These are phyloP conservation scores for Carpatolechia fugitivella DNA, from an alignment of 2,888 invertebrate genomes.

Conservation along the genomic window DNA sequence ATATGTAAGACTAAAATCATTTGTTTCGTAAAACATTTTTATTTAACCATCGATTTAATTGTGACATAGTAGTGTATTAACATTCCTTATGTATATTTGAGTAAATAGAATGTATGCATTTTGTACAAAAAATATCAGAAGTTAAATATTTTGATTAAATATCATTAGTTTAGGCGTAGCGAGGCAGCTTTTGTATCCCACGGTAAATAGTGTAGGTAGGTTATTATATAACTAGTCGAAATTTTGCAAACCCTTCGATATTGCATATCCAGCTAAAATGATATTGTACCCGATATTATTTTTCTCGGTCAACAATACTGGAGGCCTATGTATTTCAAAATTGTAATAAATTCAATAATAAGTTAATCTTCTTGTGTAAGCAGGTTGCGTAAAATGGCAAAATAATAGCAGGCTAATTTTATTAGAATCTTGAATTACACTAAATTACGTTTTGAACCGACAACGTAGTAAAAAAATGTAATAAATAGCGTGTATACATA, in stretches of 20 bases:
- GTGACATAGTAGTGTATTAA: slow-evolving; percentile 12
- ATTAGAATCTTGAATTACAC: no score
- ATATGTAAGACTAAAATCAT: slow-evolving; percentile 26
- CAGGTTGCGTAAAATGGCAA: no score
- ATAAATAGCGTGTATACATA: no score
- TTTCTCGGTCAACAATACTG: neutral
- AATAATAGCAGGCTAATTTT: no score
- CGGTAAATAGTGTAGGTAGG: slow-evolving; percentile 27
- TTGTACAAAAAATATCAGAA: slow-evolving; percentile 64
- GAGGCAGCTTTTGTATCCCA: slow-evolving; percentile 68
- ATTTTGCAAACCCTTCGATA: slow-evolving; percentile 38
- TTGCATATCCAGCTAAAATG: slow-evolving; percentile 55
- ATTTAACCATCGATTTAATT: slow-evolving; percentile 5
- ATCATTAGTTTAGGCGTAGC: slow-evolving; percentile 44
- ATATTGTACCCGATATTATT: slow-evolving; percentile 57
- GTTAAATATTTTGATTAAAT: slow-evolving; percentile 65
- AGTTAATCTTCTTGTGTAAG: no score
- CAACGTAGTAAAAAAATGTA: no score
- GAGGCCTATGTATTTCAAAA: neutral
- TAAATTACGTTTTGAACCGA: no score
- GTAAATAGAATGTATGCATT: slow-evolving; percentile 49
- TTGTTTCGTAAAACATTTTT: neutral
- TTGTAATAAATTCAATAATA: neutral
- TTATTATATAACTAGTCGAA: slow-evolving; percentile 50
- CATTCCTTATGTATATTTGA: slow-evolving; percentile 18